Evolutionary conservation across 2,888 invertebrate species (phyloP).

Genomic region (Netelia fuscicornis): DNA sequence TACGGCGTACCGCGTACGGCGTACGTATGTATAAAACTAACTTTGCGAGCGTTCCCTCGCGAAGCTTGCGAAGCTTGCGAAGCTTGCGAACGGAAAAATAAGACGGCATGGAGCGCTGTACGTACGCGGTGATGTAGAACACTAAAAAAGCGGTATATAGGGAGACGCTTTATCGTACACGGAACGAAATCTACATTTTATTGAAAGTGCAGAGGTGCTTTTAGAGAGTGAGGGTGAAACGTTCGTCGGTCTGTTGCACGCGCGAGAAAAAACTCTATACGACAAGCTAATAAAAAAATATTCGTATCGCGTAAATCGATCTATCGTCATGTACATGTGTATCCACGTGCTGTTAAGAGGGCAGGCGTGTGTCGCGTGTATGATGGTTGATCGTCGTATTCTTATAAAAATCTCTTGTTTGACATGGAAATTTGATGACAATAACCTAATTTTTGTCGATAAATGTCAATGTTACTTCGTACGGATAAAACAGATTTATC

Average conservation of each 20-base stretch:
- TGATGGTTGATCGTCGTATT: not conserved
- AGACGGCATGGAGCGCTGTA: conserved; percentile 23
- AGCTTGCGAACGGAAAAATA: conserved; percentile 41
- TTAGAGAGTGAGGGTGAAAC: conserved; percentile 51
- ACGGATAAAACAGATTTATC: not conserved
- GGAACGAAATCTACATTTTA: conserved; percentile 68
- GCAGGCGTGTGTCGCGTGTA: no score
- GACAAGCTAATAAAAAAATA: conserved; percentile 41
- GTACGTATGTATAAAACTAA: conserved; percentile 73
- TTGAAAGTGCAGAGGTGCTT: conserved; percentile 54
- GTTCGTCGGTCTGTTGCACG: conserved; percentile 57
- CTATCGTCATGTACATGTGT: conserved; percentile 41
- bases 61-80: conserved; percentile 36
- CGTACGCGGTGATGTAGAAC: conserved; percentile 26
- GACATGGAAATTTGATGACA: not conserved
- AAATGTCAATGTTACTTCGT: not conserved
- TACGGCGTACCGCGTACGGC: conserved; percentile 30
- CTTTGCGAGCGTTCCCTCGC: conserved; percentile 71
- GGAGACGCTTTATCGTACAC: conserved; percentile 47
- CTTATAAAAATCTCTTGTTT: not conserved
- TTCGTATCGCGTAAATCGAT: conserved; percentile 61
- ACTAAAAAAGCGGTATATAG: conserved; percentile 44
- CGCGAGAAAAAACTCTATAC: conserved; percentile 23
- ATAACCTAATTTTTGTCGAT: not conserved
- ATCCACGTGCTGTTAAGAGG: not conserved